A percentile compares a stretch with the other conserved stretches of the same genome.
phyloP scores from a whole-genome alignment of 2,888 invertebrate species.

The Camptogramma bilineatum region DNA sequence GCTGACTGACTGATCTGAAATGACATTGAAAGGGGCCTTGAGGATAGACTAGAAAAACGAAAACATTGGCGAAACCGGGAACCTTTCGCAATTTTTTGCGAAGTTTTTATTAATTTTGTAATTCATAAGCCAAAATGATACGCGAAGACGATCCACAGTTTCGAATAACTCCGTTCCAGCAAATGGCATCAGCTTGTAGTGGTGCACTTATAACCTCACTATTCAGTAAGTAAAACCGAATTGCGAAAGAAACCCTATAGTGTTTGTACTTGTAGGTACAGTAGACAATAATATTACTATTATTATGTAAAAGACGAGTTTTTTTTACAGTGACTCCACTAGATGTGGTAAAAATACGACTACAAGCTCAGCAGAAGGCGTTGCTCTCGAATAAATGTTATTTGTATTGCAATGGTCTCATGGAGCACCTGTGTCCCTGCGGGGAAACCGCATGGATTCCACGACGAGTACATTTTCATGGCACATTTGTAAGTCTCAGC shows the following conservation, averaged over 20 bases:
- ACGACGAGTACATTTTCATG: slow-evolving; percentile 90
- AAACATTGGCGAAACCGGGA: slow-evolving; percentile 42
- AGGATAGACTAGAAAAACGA: slow-evolving; percentile 24
- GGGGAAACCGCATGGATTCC: slow-evolving; percentile 87
- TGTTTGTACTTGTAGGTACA: neutral
- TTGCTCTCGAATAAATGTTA: slow-evolving; percentile 94
- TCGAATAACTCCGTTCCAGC: slow-evolving; percentile 91
- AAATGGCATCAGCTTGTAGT: slow-evolving; percentile 93
- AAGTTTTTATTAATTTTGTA: slow-evolving; percentile 20
- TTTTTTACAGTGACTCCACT: slow-evolving; percentile 95
- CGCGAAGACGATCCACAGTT: slow-evolving; percentile 90
- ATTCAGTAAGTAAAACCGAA: slow-evolving; percentile 87
- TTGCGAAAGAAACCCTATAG: neutral
- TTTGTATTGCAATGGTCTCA: slow-evolving; percentile 98
- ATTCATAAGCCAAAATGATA: slow-evolving; percentile 62
- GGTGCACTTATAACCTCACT: slow-evolving; percentile 96
- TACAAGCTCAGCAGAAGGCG: slow-evolving; percentile 97
- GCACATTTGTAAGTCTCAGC: slow-evolving; percentile 87
- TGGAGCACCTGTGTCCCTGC: slow-evolving; percentile 98
- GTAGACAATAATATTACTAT: no score
- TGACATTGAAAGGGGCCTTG: slow-evolving; percentile 9
- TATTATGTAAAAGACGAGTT: slow-evolving; percentile 9
- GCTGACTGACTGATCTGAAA: neutral
- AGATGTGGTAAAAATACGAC: slow-evolving; percentile 99
- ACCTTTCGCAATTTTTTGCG: slow-evolving; percentile 19